A percentile compares a stretch with the other conserved stretches of the same genome.
phyloP scores from a whole-genome alignment of 2,797 vertebrate genomes.

The Takifugu ocellatus region DNA sequence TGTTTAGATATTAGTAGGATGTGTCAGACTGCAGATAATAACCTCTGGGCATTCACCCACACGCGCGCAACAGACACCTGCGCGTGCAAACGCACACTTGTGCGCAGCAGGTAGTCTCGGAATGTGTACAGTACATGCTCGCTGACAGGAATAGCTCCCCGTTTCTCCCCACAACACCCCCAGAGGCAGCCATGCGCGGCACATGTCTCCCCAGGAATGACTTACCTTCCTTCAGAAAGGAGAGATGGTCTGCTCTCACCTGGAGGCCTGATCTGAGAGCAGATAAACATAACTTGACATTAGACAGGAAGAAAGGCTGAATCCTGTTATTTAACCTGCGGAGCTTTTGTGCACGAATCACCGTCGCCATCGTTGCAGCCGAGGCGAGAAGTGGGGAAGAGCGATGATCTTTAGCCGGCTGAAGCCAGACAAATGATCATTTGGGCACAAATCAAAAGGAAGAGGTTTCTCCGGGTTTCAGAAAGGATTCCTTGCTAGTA shows the following conservation, averaged over 20 bases:
- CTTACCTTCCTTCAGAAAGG: conserved; percentile 14
- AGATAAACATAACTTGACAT: conserved; percentile 12
- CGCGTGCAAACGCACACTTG: conserved; percentile 6
- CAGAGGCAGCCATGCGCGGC: conserved; percentile 17
- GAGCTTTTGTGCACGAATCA: too few relatives aligned
- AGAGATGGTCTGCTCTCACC: conserved; percentile 15
- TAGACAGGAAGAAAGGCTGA: too few relatives aligned
- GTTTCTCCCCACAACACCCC: conserved; percentile 32
- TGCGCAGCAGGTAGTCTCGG: conserved; percentile 11
- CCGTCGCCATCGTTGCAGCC: conserved; percentile 5
- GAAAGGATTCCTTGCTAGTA: too few relatives aligned
- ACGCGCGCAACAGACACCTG: conserved; percentile 13
- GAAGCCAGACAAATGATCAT: conserved; percentile 31
- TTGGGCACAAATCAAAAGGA: conserved; percentile 30
- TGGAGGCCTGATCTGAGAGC: conserved; percentile 15
- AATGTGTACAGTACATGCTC: conserved; percentile 11
- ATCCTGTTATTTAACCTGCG: too few relatives aligned
- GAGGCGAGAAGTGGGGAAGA: conserved; percentile 11
- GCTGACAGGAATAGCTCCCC: conserved; percentile 38
- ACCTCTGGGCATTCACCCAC: conserved; percentile 34
- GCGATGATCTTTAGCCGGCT: conserved; percentile 24
- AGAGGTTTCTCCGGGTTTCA: too few relatives aligned
- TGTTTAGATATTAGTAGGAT: conserved; percentile 53
- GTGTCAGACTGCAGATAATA: conserved; percentile 53
- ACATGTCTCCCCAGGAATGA: conserved; percentile 23